Conservation (phyloP, 1,140 invertebrate genomes). For the Maniola jurtina region DNA sequence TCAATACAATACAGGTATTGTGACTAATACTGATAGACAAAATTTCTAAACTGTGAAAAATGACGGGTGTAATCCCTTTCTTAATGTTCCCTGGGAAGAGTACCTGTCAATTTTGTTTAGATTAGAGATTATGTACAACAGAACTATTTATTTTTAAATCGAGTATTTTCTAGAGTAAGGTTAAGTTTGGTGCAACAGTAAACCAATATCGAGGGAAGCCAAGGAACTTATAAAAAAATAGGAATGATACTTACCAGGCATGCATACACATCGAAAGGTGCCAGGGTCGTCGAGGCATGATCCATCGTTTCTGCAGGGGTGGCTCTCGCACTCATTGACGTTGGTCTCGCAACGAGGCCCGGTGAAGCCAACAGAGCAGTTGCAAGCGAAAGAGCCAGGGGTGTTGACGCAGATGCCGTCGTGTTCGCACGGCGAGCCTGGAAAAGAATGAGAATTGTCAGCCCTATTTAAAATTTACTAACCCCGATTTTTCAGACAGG, state of each 20-base stretch:
- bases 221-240: background rate
- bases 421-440: constrained; percentile 94
- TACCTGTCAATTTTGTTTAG: too few species aligned
- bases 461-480: background rate
- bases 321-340: constrained; percentile 96
- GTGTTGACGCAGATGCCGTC: constrained; percentile 97
- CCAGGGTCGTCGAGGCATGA: constrained; percentile 97
- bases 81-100: too few species aligned
- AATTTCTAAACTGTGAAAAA: too few species aligned
- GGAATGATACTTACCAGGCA: constrained; percentile 90
- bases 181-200: too few species aligned
- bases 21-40: too few species aligned
- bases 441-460: constrained; percentile 6
- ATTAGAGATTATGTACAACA: too few species aligned
- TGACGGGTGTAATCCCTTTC: too few species aligned
- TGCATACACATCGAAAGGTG: constrained; percentile 96
- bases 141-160: too few species aligned
- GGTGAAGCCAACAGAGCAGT: constrained; percentile 94
- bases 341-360: constrained; percentile 95
- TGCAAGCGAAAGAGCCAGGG: constrained; percentile 94
- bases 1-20: too few species aligned
- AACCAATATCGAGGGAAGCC: background rate
- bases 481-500: background rate
- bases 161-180: too few species aligned
- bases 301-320: constrained; percentile 96